Evolutionary conservation across 2,113 vertebrate species (phyloP), one percentile per base, ranked within the genome.

Genomic region (Turdus rufiventris): DNA sequence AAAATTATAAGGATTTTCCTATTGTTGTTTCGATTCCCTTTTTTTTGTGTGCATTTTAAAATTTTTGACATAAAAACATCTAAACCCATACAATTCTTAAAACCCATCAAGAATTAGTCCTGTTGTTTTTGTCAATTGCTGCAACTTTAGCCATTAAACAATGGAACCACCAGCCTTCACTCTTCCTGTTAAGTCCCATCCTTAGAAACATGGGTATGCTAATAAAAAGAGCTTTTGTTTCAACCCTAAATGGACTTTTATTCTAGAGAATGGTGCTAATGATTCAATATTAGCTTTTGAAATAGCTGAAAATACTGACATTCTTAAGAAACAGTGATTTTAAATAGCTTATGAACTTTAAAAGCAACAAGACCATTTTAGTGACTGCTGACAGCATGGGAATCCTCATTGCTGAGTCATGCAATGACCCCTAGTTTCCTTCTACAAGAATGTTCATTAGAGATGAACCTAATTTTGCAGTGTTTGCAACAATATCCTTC

Each of bases 391-490:
- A 83, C 34, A 89, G 43, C 3, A 1, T 80, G 60, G 33, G 53
- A 86, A 58, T 74, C 18, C 48, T 89, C 10, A 36, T 74, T 84
- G 89, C 72, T 77, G 92, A 88, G 78, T 75, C 63, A 61, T 84
- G 5, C 60, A 42, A 50, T 42, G 75, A 72, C 53, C 47, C 90
- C 74, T 54, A 48, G 48, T 95, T 95, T 74, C 93, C 84, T 74
- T 93, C 94, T 89, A 90, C 53, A 85, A 87, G 65, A 78, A 91
- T 94, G 86, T 92, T 91, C 62, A 70, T 74, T 85, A 83, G 6
- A 87, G 85, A 89, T 94, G 31, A 89, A 88, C 53, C 62, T 93
- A 82, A 43, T 93, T 91, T 74, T 96, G 74, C 47, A 96, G 50
- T 78, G 66, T 65, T 88, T 89, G 18, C 50, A 82, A 66, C 17